phyloP scores from a whole-genome alignment of 2,113 vertebrate species.

The Bostrychus sinensis region DNA sequence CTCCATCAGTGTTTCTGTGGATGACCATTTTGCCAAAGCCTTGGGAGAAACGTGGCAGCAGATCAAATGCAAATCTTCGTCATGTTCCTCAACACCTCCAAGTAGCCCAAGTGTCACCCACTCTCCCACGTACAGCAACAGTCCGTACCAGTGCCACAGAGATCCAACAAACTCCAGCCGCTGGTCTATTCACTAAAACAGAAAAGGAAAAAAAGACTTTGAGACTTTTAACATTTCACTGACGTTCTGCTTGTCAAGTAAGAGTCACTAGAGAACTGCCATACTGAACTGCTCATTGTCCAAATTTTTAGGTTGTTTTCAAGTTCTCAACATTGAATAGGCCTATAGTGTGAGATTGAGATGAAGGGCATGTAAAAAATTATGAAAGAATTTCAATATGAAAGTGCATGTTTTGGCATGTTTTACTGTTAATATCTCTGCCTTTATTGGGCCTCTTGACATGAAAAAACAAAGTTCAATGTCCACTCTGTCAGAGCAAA shows the following conservation, averaged over 20 bases:
- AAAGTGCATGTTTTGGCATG: no score
- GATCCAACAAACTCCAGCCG: constrained; percentile 58
- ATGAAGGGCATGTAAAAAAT: no score
- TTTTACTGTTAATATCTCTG: no score
- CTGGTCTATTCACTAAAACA: constrained; percentile 71
- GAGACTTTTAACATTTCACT: constrained; percentile 58
- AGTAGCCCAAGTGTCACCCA: constrained; percentile 74
- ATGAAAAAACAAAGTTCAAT: no score
- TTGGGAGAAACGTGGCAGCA: constrained; percentile 83
- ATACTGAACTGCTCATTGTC: constrained; percentile 27
- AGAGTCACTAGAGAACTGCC: constrained; percentile 34
- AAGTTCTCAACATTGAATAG: no score
- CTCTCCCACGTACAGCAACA: constrained; percentile 69
- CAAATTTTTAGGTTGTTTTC: neutral
- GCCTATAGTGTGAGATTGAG: no score
- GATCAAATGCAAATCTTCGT: constrained; percentile 77
- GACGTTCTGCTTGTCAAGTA: constrained; percentile 36
- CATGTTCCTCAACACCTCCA: constrained; percentile 76
- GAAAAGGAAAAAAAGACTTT: constrained; percentile 48
- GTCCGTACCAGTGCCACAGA: constrained; percentile 60
- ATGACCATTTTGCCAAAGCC: constrained; percentile 85
- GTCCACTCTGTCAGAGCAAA: no score
- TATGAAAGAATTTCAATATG: no score
- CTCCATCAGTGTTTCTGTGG: constrained; percentile 82
- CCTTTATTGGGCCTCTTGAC: no score